Evolutionary conservation across 2,113 vertebrate genomes (phyloP).

Genomic region (Lepus americanus): DNA sequence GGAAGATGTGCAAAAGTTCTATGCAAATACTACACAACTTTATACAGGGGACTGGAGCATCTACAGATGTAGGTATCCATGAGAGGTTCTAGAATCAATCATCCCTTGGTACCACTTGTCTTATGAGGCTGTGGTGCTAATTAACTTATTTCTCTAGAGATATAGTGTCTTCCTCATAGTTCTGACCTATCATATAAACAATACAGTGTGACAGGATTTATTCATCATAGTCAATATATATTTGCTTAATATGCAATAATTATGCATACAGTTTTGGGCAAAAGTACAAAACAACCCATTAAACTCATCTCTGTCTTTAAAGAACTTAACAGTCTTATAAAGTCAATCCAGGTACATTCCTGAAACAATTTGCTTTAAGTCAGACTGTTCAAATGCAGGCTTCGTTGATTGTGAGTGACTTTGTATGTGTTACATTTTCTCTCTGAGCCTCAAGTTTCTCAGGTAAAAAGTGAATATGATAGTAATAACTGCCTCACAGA

Average conservation of each 20-base stretch:
- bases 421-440: not conserved
- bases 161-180: not conserved
- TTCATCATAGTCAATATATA: not conserved
- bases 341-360: not conserved
- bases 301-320: slow-evolving; percentile 1
- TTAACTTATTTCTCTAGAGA: slow-evolving; percentile 6
- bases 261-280: not conserved
- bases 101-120: not conserved
- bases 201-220: not conserved
- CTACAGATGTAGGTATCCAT: too few relatives aligned
- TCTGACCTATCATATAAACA: slow-evolving; percentile 13
- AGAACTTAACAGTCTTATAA: not conserved
- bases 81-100: too few relatives aligned
- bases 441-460: not conserved
- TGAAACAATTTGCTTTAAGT: not conserved
- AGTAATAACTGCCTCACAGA: not conserved
- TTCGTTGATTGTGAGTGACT: not conserved
- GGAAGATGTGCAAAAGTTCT: too few relatives aligned
- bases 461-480: not conserved
- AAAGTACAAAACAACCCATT: not conserved
- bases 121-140: not conserved
- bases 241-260: not conserved
- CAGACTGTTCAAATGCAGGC: not conserved
- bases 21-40: too few relatives aligned
- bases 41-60: too few relatives aligned